Conservation (phyloP, 92 coral and sea anemone species). For the Bergia puertoricense region DNA sequence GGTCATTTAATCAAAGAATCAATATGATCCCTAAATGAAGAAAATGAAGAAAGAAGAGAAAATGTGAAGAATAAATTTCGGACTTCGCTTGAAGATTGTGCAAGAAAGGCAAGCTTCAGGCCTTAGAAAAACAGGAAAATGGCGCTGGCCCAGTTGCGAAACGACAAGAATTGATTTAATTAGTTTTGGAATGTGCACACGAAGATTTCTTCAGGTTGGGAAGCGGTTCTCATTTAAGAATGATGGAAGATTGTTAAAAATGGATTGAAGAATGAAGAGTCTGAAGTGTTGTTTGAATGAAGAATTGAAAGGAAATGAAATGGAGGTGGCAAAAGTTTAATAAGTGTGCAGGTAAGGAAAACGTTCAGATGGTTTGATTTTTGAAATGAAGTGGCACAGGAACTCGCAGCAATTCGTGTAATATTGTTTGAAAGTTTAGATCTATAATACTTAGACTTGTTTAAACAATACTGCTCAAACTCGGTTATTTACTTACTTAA, state of each 20-base stretch:
- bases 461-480: neutral
- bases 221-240: constrained; percentile 1
- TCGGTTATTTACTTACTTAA: no score
- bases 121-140: constrained; percentile 21
- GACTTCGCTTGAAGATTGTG: constrained; percentile 50
- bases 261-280: constrained; percentile 25
- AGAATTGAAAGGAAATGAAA: constrained; percentile 17
- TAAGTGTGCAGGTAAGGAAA: constrained; percentile 33
- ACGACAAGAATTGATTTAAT: constrained; percentile 14
- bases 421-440: no score
- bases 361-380: neutral
- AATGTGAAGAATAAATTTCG: constrained; percentile 37
- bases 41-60: constrained; percentile 41
- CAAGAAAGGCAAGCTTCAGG: constrained; percentile 47
- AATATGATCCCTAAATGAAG: constrained; percentile 24
- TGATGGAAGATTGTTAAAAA: constrained; percentile 1
- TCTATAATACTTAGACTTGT: neutral
- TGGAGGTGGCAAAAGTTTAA: neutral
- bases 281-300: neutral
- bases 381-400: neutral
- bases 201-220: constrained; percentile 28
- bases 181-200: constrained; percentile 32
- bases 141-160: neutral
- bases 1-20: constrained; percentile 32
- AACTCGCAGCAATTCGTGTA: neutral